These are phyloP conservation scores for Bombycilla garrulus DNA, from an alignment of 2,113 vertebrate species.

Conservation along the genomic window DNA sequence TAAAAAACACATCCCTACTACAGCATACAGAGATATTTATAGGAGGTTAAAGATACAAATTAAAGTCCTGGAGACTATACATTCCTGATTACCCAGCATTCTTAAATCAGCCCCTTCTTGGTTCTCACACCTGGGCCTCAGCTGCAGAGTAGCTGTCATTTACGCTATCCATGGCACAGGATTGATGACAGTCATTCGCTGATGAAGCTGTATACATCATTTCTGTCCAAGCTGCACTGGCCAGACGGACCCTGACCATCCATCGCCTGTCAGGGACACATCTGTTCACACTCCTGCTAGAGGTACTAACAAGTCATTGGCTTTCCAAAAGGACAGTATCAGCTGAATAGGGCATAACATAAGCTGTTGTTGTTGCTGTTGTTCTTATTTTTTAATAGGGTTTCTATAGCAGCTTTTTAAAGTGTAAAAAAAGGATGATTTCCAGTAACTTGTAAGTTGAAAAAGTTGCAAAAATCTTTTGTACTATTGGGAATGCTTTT, in stretches of 20 bases:
- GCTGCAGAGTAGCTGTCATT: constrained; percentile 92
- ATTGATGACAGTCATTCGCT: constrained; percentile 99
- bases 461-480: background rate
- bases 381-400: background rate
- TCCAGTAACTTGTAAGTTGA: background rate
- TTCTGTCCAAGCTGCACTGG: constrained; percentile 98
- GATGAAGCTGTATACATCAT: constrained; percentile 99
- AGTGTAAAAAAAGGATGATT: background rate
- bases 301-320: constrained; percentile 99
- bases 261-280: constrained; percentile 99
- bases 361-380: constrained; percentile 21
- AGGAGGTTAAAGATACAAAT: constrained; percentile 88
- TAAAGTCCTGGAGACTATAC: constrained; percentile 81
- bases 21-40: constrained; percentile 84
- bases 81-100: constrained; percentile 93
- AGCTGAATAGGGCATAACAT: constrained; percentile 79
- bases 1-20: constrained; percentile 78
- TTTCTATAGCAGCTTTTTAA: background rate
- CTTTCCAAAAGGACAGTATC: constrained; percentile 94
- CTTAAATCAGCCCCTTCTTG: constrained; percentile 85
- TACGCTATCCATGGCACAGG: constrained; percentile 87
- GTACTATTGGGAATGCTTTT: background rate
- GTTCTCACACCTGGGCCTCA: constrained; percentile 93
- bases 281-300: constrained; percentile 98
- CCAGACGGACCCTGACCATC: constrained; percentile 99